phyloP scores from a whole-genome alignment of 2,888 invertebrate species.

The Pammene aurita region DNA sequence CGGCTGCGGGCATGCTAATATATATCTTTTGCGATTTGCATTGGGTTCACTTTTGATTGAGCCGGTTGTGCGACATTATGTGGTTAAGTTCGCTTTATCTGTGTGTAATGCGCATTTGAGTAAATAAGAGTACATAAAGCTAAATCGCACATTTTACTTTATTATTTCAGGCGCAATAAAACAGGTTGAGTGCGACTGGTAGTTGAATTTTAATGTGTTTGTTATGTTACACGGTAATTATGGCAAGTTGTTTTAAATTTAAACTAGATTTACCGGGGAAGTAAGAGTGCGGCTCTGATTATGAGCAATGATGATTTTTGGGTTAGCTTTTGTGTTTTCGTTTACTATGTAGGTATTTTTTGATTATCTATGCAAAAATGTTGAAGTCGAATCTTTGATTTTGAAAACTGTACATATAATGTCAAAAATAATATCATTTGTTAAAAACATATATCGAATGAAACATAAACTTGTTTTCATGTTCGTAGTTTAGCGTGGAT shows the following conservation, averaged over 20 bases:
- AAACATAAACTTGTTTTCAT: not conserved
- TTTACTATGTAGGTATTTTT: not conserved
- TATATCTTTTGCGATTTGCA: conserved; percentile 61
- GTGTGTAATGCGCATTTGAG: conserved; percentile 40
- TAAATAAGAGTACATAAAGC: conserved; percentile 37
- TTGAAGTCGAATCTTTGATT: too few species aligned
- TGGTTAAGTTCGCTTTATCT: conserved; percentile 38
- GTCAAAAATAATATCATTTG: too few species aligned
- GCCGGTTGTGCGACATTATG: conserved; percentile 28
- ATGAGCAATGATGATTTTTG: not conserved
- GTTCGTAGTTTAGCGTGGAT: not conserved
- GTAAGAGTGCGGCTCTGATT: conserved; percentile 22
- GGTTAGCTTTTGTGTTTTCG: not conserved
- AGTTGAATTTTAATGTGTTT: conserved; percentile 39
- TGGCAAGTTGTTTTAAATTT: conserved; percentile 16
- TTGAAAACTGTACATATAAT: too few species aligned
- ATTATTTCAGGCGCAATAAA: conserved; percentile 39
- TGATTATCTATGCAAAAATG: not conserved
- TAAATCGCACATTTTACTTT: conserved; percentile 35
- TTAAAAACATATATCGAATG: not conserved
- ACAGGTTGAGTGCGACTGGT: conserved; percentile 26
- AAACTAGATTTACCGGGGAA: conserved; percentile 18
- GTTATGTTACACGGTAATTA: conserved; percentile 36
- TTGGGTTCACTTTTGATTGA: conserved; percentile 65
- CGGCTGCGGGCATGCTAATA: conserved; percentile 61